Percentiles rank a stretch among this genome's conserved stretches.
These are phyloP conservation scores for Muscidifurax raptorellus DNA, from an alignment of 1,140 invertebrate genomes.

Conservation along the genomic window DNA sequence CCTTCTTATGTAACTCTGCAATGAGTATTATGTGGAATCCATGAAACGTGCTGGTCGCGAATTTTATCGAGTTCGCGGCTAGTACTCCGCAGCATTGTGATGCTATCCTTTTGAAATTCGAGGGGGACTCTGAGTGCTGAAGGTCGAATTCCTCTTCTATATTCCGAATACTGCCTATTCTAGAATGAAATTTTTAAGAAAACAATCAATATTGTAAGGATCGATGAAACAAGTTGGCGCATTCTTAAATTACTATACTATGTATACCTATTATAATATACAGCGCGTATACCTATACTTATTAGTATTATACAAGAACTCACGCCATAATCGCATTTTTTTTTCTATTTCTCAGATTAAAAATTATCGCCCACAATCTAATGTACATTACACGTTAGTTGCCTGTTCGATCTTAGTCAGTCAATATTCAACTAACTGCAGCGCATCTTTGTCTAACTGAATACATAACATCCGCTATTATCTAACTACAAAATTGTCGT, in stretches of 20 bases:
- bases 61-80: neutral
- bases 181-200: conserved; percentile 2
- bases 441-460: too few species aligned
- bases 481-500: too few species aligned
- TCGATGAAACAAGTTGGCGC: neutral
- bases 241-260: neutral
- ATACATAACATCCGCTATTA: too few species aligned
- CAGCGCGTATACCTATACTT: too few species aligned
- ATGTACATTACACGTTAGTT: too few species aligned
- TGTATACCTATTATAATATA: too few species aligned
- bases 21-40: conserved; percentile 88
- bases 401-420: too few species aligned
- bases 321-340: too few species aligned
- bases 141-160: neutral
- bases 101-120: neutral
- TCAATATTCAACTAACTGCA: too few species aligned
- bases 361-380: too few species aligned
- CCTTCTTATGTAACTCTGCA: conserved; percentile 77
- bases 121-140: neutral
- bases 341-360: too few species aligned
- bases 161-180: neutral
- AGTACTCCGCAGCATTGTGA: conserved; percentile 12
- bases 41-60: conserved; percentile 59
- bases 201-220: neutral
- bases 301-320: too few species aligned